Evolutionary conservation across 2,888 invertebrate genomes (phyloP).

Genomic region (Agriopis leucophaearia): DNA sequence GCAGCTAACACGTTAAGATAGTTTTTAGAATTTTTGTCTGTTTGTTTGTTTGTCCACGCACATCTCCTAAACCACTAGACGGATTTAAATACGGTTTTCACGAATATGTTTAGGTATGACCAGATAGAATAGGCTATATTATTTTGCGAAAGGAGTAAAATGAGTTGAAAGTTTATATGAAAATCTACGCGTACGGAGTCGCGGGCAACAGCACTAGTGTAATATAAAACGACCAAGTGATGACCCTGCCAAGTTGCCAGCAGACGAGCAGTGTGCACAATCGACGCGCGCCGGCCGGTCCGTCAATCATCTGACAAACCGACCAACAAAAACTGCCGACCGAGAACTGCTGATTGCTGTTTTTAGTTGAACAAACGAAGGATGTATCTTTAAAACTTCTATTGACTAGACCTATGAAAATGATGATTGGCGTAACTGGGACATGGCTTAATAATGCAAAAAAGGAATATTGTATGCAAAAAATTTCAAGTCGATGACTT

Average conservation of each 20-base stretch:
- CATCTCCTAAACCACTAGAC: too few species aligned
- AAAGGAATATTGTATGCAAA: background rate
- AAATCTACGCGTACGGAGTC: too few species aligned
- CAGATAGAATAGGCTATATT: too few species aligned
- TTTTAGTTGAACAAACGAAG: background rate
- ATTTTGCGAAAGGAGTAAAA: too few species aligned
- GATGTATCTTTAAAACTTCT: background rate
- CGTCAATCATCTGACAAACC: slow-evolving; percentile 23
- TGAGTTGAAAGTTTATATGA: too few species aligned
- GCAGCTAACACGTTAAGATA: too few species aligned
- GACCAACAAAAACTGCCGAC: slow-evolving; percentile 20
- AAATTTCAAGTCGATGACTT: too few species aligned
- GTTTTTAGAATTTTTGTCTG: too few species aligned
- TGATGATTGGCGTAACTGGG: background rate
- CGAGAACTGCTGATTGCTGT: slow-evolving; percentile 1
- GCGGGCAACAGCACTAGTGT: too few species aligned
- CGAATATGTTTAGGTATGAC: too few species aligned
- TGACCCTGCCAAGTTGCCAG: slow-evolving; percentile 22
- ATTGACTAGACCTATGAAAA: background rate
- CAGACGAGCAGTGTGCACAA: slow-evolving; percentile 16
- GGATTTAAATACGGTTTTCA: too few species aligned
- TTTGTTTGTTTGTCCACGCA: too few species aligned
- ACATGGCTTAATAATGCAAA: background rate
- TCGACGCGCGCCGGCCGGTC: slow-evolving; percentile 8
- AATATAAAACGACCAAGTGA: background rate